These are phyloP conservation scores for Chymomyza costata DNA, from an alignment of 1,140 invertebrate species.

Conservation along the genomic window DNA sequence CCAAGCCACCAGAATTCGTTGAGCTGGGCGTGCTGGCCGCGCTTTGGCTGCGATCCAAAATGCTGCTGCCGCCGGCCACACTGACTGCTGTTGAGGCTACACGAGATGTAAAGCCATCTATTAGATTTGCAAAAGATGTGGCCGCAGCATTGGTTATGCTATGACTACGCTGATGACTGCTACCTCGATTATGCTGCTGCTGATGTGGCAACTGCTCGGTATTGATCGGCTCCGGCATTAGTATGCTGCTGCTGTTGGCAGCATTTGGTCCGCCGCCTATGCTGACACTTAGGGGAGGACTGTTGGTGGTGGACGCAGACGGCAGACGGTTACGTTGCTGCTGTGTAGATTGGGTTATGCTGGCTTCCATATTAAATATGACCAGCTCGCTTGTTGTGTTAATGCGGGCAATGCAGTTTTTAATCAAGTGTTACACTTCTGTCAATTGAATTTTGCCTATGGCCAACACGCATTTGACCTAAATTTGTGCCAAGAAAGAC, in stretches of 20 bases:
- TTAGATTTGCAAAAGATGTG: conserved; percentile 62
- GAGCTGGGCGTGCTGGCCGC: conserved; percentile 62
- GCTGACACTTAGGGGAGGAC: conserved; percentile 39
- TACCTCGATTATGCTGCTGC: conserved; percentile 28
- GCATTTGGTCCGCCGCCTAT: conserved; percentile 53
- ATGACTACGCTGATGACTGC: conserved; percentile 57
- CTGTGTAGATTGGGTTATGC: conserved; percentile 31
- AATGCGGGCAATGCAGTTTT: conserved; percentile 36
- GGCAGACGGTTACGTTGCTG: conserved; percentile 13
- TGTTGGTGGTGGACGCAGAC: conserved; percentile 39
- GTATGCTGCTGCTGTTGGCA: conserved; percentile 24
- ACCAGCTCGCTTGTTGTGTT: not conserved
- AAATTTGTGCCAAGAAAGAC: conserved; percentile 21
- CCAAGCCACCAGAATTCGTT: conserved; percentile 36
- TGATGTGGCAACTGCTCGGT: conserved; percentile 8
- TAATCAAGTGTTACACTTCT: too few species aligned
- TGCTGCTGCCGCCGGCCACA: conserved; percentile 37
- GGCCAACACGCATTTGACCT: conserved; percentile 19
- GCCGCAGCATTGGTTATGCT: conserved; percentile 62
- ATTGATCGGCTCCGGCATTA: conserved; percentile 27
- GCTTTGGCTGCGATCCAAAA: conserved; percentile 50
- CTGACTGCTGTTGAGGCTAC: conserved; percentile 54
- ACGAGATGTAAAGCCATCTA: conserved; percentile 64
- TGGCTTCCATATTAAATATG: conserved; percentile 39
- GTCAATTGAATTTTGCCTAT: conserved; percentile 20